These are phyloP conservation scores for Sturnira hondurensis DNA, from an alignment of 2,113 vertebrate genomes.

Conservation along the genomic window DNA sequence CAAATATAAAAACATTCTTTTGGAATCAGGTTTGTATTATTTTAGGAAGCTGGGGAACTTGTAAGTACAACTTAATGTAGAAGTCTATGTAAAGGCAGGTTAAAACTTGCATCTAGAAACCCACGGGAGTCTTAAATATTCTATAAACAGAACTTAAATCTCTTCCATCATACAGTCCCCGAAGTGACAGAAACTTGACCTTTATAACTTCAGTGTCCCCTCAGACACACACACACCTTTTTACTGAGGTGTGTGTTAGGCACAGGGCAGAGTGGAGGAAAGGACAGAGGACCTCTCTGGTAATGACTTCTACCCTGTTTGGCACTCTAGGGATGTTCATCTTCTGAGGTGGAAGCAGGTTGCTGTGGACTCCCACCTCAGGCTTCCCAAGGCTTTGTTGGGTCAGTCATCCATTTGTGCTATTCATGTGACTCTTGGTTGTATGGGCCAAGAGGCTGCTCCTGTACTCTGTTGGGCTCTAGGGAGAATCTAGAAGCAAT, in stretches of 20 bases:
- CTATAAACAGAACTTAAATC: neutral
- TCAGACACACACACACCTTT: neutral
- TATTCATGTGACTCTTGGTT: too few relatives aligned
- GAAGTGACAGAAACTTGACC: neutral
- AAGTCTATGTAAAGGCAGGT: neutral
- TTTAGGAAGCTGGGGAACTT: neutral
- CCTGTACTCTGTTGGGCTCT: neutral
- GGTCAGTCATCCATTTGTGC: neutral
- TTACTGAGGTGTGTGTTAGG: neutral
- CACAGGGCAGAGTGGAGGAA: neutral
- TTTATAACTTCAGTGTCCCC: neutral
- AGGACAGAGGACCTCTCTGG: too few relatives aligned
- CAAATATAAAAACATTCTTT: neutral
- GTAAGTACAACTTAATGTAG: neutral
- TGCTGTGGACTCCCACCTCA: neutral
- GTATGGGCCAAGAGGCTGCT: fast-evolving
- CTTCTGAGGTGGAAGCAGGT: neutral
- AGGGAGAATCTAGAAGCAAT: neutral
- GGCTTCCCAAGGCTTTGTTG: too few relatives aligned
- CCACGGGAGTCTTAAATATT: neutral
- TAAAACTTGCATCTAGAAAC: neutral
- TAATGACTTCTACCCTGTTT: neutral
- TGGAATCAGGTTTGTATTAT: neutral
- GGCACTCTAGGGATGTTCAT: too few relatives aligned
- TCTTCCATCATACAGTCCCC: neutral